A percentile compares a stretch with the other conserved stretches of the same genome.
phyloP scores from a whole-genome alignment of 1,140 invertebrate genomes.

The Mactra quadrangularis region DNA sequence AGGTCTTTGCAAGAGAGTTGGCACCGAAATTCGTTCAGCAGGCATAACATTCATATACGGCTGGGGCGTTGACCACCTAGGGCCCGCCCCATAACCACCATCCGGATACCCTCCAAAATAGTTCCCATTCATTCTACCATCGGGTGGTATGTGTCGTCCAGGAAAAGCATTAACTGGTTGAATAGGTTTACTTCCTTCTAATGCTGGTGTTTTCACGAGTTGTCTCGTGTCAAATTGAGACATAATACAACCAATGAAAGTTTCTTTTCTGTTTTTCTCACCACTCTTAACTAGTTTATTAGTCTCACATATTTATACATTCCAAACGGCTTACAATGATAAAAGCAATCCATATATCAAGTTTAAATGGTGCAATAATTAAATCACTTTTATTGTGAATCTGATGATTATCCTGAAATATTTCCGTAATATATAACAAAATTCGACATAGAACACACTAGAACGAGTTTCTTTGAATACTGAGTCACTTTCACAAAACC shows the following conservation, averaged over 20 bases:
- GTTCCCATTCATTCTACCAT: background rate
- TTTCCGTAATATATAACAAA: too few relatives aligned
- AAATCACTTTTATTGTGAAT: too few relatives aligned
- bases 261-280: background rate
- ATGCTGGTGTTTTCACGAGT: slow-evolving; percentile 33
- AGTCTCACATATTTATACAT: too few relatives aligned
- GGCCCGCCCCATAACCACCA: background rate
- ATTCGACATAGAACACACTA: too few relatives aligned
- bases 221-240: slow-evolving; percentile 23
- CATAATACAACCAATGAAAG: background rate
- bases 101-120: background rate
- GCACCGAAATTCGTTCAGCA: slow-evolving; percentile 9
- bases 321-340: too few relatives aligned
- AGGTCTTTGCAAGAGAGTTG: slow-evolving; percentile 25
- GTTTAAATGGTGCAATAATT: too few relatives aligned
- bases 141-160: background rate
- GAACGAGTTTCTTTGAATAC: too few relatives aligned
- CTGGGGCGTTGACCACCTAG: background rate
- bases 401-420: too few relatives aligned
- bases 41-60: slow-evolving; percentile 20
- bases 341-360: too few relatives aligned
- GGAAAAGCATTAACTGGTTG: background rate
- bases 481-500: too few relatives aligned
- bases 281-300: background rate
- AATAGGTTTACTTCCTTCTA: slow-evolving; percentile 49